phyloP scores from a whole-genome alignment of 2,113 vertebrate species.

The Sceloporus undulatus region DNA sequence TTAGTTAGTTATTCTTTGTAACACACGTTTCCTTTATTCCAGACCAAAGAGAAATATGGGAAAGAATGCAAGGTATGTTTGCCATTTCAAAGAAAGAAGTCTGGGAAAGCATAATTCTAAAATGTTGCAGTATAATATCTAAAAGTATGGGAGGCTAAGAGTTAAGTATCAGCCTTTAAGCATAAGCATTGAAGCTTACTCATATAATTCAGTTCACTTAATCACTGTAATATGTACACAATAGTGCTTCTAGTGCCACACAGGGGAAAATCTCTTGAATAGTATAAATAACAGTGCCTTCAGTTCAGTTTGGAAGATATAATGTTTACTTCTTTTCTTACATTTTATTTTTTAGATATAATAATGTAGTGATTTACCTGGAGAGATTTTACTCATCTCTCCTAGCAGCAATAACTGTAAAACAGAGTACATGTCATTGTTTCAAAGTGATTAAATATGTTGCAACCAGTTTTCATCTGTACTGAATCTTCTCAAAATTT shows the following conservation, averaged over 20 bases:
- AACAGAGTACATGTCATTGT: background rate
- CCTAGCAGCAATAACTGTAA: background rate
- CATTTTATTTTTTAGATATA: background rate
- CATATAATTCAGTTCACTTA: background rate
- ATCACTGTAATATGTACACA: background rate
- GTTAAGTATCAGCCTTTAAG: background rate
- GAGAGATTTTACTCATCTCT: background rate
- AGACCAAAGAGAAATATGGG: conserved; percentile 99
- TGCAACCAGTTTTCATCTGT: background rate
- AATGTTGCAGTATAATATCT: background rate
- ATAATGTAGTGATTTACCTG: background rate
- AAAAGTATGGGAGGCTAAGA: background rate
- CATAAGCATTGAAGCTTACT: background rate
- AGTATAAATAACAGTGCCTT: background rate
- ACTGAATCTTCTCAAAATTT: background rate
- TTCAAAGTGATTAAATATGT: background rate
- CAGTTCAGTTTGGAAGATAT: background rate
- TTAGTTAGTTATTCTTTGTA: conserved; percentile 15
- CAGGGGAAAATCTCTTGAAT: background rate
- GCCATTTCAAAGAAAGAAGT: conserved; percentile 18
- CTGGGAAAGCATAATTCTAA: background rate
- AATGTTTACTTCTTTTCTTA: background rate
- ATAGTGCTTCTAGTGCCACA: background rate
- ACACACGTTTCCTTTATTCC: conserved; percentile 60
- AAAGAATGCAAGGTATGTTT: conserved; percentile 97